Evolutionary conservation across 2,888 invertebrate genomes (phyloP), one percentile per base, ranked within the genome.

Genomic region (Hipparchia sbordonii): DNA sequence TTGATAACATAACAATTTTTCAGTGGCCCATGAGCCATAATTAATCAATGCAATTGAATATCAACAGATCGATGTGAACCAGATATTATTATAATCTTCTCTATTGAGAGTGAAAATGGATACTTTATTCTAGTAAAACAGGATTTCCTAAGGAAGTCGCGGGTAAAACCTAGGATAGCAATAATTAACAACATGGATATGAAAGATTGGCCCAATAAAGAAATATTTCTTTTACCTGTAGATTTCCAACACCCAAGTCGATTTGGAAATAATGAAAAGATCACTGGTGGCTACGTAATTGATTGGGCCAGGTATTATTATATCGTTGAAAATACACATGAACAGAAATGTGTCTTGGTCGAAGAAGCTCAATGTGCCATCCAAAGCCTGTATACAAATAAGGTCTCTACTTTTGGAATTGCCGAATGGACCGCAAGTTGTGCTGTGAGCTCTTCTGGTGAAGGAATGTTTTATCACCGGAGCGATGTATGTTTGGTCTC

Each of bases 301-400:
- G n/a, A 99, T 88, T 0, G 98, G 97, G 23, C 97, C 97, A 0
- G 99, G 99, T 73, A 98, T 93, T 68, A 98, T 92, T 74, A 96
- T 96, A 71, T 97, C 96, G 1, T 97, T 96, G 78, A 99, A 95
- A 79, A 96, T 95, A 76, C 98, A 96, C 82, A 96, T 95, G 85
- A 98, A 98, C 13, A 97, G 95, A 85, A 97, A 97, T 71, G 97
- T 96, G 88, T 99, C 99, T 90, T 98, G 98, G 85, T 99, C 99
- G 87, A 96, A 99, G 85, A 99, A 97, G 71, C 96, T 96, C 23
- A 99, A 87, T 69, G 97, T 96, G 12, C 99, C 98, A 89, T 99
- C 98, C 81, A 99, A 89, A 52, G 97, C 97, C 85, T 98, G 98
- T 33, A 99, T 96, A 85, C 98, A 98, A 73, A 98, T 94, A 81